Conservation (phyloP, 2,888 invertebrate species). For the Agrotis clavis region DNA sequence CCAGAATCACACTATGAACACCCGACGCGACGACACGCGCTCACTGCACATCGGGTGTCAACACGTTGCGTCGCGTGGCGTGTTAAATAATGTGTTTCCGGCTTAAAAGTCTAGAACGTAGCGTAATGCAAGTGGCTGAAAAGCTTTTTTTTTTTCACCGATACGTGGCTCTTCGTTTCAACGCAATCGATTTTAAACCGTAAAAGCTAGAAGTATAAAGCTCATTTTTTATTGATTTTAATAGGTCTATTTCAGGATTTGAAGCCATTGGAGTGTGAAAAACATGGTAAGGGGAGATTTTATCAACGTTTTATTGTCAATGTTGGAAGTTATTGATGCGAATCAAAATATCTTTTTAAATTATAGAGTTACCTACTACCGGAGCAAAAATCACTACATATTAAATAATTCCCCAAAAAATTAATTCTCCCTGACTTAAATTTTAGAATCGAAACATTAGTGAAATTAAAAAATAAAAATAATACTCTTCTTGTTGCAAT, state of each 20-base stretch:
- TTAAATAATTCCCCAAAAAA: too few relatives aligned
- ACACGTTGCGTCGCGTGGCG: too few relatives aligned
- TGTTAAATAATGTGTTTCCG: too few relatives aligned
- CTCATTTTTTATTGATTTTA: neutral
- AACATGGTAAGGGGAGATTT: slow-evolving; percentile 28
- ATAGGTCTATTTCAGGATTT: slow-evolving; percentile 36
- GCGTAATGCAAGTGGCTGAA: neutral
- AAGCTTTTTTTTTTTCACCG: neutral
- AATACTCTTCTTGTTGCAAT: too few relatives aligned
- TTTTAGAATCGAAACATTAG: neutral
- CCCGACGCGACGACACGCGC: too few relatives aligned
- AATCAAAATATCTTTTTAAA: neutral
- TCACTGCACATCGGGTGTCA: too few relatives aligned
- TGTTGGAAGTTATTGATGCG: neutral
- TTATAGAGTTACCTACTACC: neutral
- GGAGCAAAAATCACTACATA: too few relatives aligned
- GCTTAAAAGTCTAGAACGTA: neutral
- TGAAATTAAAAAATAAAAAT: neutral
- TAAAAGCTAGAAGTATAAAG: fast-evolving
- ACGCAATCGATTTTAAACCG: slow-evolving; percentile 8
- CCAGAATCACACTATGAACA: too few relatives aligned
- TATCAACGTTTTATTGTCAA: slow-evolving; percentile 21
- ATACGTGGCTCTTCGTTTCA: neutral
- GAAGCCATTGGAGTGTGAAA: slow-evolving; percentile 20
- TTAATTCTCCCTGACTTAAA: too few relatives aligned